Percentiles rank a stretch among this genome's conserved stretches.
phyloP scores from a whole-genome alignment of 2,888 invertebrate species.

The Agrenia bidenticulata region DNA sequence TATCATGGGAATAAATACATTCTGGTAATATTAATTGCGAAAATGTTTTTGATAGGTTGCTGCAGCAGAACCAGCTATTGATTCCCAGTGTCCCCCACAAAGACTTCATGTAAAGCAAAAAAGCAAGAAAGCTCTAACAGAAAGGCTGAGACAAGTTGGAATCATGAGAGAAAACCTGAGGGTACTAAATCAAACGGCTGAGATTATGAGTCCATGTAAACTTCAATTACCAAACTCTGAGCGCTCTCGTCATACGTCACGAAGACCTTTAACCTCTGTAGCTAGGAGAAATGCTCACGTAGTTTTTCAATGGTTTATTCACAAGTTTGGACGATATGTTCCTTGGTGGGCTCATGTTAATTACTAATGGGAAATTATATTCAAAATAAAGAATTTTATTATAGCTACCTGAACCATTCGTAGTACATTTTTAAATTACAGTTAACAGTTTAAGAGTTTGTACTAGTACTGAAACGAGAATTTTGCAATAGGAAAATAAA shows the following conservation, averaged over 20 bases:
- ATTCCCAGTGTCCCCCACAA: conserved; percentile 42
- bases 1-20: no score
- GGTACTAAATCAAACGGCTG: conserved; percentile 45
- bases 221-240: no score
- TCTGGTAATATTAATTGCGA: no score
- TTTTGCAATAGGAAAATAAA: no score
- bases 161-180: conserved; percentile 50
- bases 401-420: neutral
- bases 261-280: conserved; percentile 36
- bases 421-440: neutral
- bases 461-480: no score
- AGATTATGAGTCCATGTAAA: conserved; percentile 39
- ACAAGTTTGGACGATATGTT: conserved; percentile 47
- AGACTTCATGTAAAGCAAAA: conserved; percentile 49
- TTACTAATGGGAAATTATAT: conserved; percentile 25
- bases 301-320: conserved; percentile 50
- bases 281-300: conserved; percentile 44
- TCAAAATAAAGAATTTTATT: neutral
- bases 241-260: neutral
- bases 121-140: conserved; percentile 46
- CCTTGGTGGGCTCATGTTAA: conserved; percentile 52
- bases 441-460: neutral
- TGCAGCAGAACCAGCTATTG: conserved; percentile 48
- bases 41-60: conserved; percentile 41
- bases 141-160: conserved; percentile 44